Conservation (phyloP, 2,888 invertebrate species). For the Brachynemurus nebulosus region DNA sequence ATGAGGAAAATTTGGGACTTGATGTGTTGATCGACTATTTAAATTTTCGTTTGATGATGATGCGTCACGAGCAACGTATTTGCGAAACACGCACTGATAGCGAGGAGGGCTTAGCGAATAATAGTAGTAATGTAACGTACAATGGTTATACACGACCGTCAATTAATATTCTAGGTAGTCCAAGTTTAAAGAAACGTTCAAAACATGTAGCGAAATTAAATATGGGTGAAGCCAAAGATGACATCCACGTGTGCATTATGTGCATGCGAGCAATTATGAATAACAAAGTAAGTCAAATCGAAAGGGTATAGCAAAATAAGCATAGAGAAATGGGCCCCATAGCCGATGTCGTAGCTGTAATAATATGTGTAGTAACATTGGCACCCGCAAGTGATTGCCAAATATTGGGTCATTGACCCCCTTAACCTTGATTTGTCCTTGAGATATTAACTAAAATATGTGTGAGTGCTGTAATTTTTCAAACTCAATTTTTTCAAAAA, state of each 20-base stretch:
- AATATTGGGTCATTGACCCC: too few relatives aligned
- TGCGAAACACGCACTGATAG: constrained; percentile 62
- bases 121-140: constrained; percentile 16
- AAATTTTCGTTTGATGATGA: constrained; percentile 86
- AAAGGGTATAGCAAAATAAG: too few relatives aligned
- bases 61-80: constrained; percentile 78
- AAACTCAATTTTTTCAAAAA: too few relatives aligned
- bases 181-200: constrained; percentile 57
- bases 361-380: too few relatives aligned
- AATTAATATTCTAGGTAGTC: constrained; percentile 50
- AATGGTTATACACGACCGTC: constrained; percentile 34
- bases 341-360: too few relatives aligned
- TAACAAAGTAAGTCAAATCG: constrained; percentile 70
- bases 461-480: too few relatives aligned
- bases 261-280: constrained; percentile 99
- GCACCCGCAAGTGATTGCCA: too few relatives aligned
- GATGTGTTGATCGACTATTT: constrained; percentile 96
- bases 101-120: constrained; percentile 53
- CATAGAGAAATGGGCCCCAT: too few relatives aligned
- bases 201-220: constrained; percentile 78
- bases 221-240: constrained; percentile 93
- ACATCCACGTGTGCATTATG: constrained; percentile 98
- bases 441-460: too few relatives aligned
- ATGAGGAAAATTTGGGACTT: constrained; percentile 89
- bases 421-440: too few relatives aligned